Evolutionary conservation across 2,797 vertebrate species (phyloP), one percentile per base, ranked within the genome.

Genomic region (Vultur gryphus): DNA sequence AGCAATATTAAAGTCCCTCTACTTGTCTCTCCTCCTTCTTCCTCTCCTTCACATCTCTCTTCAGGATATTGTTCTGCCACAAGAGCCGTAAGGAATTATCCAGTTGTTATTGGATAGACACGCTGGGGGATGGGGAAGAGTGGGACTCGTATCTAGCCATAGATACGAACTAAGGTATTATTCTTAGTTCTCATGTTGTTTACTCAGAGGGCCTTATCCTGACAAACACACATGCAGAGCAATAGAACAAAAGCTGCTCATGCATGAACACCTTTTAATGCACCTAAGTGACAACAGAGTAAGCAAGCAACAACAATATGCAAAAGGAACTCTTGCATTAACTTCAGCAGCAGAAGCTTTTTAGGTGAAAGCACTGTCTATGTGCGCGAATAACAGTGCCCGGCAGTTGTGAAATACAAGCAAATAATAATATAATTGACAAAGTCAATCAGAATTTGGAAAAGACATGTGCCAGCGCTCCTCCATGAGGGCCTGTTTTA

Each of bases 111-210:
- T 18, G 21, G 48, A 65, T 6, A 67, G 49, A 75, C 23, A 31
- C 0, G 0, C 6, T 64, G 35, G 9, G 10, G 44, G 29, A 26
- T 7, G 16, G 9, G 46, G 58, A 83, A 44, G 1, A 5, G 25
- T 21, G 41, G n/a, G 70, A 61, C 18, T 59, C 3, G 1, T 81
- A 13, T 37, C 41, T 57, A 64, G 44, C 44, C 44, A 48, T 6
- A 49, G 46, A 20, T 13, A 21, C 0, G 2, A 81, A 21, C 13
- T 6, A 18, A 55, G n/a, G 16, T 35, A 25, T 44, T 72, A 16
- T 46, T 73, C n/a, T 66, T n/a, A 54, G 0, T 33, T 61, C 7
- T 61, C 37, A 28, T 6, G 3, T 35, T 37, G 18, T 44, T 71
- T 33, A n/a, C 10, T 62, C 17, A 76, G 59, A 76, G 51, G 11